Evolutionary conservation across 2,888 invertebrate genomes (phyloP), one percentile per base, ranked within the genome.

Genomic region (Diplolepis rosae): DNA sequence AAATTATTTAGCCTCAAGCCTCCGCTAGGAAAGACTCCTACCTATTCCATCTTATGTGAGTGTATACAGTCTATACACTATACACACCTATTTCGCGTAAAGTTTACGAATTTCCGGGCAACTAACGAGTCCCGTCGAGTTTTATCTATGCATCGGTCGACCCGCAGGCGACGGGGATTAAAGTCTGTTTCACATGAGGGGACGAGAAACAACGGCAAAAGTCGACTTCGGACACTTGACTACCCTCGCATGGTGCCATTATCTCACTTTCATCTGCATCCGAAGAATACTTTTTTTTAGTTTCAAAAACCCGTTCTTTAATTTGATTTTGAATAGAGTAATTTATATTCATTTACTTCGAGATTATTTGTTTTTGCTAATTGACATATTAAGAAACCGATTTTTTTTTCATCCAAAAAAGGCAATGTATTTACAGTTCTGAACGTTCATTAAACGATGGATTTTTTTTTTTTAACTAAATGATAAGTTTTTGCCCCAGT

Each of bases 1-100:
- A 67, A 67, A 67, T 67, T 67, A 67, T 67, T 67, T 50, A 67
- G 66, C 66, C 50, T 22, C 51, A 48, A 50, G 66, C 66, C 39
- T 39, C 35, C 24, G 61, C 61, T 61, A 27, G 24, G 1, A 61
- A 39, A 61, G 39, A 35, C 56, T 56, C 56, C 35, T 61, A 35
- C 61, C 61, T 61, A 61, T 61, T 61, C 6, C 61, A 22, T 61
- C 35, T 39, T 61, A 39, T 61, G 56, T 24, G 56, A 35, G 22
- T 35, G 30, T 52, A 7, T 28, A 52, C 52, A 13, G 15, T 32
- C 18, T 22, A 11, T 22, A 15, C 11, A 32, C 18, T 35, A 56
- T 56, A 56, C 32, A 56, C 32, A 22, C 32, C 35, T 32, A 56
- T 56, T 56, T 56, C 32, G 24, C 24, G 39, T 39, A 61, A 61